These are phyloP conservation scores for Drosophila nannoptera DNA, from an alignment of 1,140 invertebrate species.

Conservation along the genomic window DNA sequence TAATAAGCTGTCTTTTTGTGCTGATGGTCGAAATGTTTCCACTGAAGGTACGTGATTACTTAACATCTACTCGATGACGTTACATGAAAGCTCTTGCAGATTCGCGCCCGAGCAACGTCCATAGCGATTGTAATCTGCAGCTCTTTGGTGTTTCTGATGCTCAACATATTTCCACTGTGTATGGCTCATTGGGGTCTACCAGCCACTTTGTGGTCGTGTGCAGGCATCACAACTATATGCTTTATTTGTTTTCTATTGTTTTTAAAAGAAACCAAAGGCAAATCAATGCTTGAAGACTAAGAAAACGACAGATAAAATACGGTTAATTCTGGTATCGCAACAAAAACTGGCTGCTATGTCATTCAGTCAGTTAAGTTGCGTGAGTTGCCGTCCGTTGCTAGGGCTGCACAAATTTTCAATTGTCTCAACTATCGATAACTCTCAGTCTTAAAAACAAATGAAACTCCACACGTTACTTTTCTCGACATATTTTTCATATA, in stretches of 20 bases:
- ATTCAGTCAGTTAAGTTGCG: not conserved
- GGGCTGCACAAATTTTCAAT: not conserved
- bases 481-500: slow-evolving; percentile 43
- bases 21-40: slow-evolving; percentile 70
- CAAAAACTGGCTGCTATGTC: not conserved
- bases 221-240: slow-evolving; percentile 41
- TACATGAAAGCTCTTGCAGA: slow-evolving; percentile 44
- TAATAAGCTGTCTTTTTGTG: slow-evolving; percentile 67
- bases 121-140: slow-evolving; percentile 62
- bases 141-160: slow-evolving; percentile 57
- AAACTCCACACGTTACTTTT: slow-evolving; percentile 1
- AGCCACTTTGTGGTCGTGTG: slow-evolving; percentile 65
- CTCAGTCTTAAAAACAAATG: not conserved
- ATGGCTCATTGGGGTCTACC: slow-evolving; percentile 63
- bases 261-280: slow-evolving; percentile 71
- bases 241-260: slow-evolving; percentile 58
- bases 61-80: not conserved
- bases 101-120: slow-evolving; percentile 62
- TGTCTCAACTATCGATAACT: not conserved
- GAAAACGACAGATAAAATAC: not conserved
- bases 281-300: slow-evolving; percentile 67
- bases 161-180: slow-evolving; percentile 71
- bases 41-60: slow-evolving; percentile 44
- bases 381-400: not conserved
- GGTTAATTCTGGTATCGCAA: not conserved